Evolutionary conservation across 2,888 invertebrate genomes (phyloP).

Genomic region (Therioaphis trifolii): DNA sequence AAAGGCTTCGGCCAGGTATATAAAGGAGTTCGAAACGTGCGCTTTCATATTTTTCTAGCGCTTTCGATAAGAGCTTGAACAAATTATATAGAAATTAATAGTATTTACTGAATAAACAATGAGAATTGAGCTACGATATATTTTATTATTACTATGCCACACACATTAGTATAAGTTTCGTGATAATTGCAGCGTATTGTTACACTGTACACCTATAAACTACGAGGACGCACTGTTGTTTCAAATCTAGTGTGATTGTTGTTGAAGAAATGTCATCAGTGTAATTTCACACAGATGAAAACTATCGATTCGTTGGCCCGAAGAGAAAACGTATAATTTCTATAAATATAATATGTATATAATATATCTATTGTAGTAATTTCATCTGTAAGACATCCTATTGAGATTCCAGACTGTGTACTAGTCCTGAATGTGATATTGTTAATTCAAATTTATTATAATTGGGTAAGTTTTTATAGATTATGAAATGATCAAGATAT

Average conservation of each 20-base stretch:
- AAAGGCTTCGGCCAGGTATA: not conserved
- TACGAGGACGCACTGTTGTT: conserved; percentile 6
- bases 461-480: not conserved
- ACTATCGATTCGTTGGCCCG: not conserved
- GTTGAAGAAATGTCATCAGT: not conserved
- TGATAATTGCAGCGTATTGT: conserved; percentile 1
- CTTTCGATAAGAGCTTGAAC: not conserved
- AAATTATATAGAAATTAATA: not conserved
- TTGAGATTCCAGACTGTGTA: conserved; percentile 19
- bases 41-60: not conserved
- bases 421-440: not conserved
- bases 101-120: not conserved
- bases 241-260: conserved; percentile 14
- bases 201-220: not conserved
- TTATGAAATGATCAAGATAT: conserved; percentile 24
- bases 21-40: not conserved
- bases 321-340: not conserved
- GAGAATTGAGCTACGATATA: not conserved
- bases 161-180: not conserved
- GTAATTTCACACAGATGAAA: not conserved
- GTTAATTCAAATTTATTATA: not conserved
- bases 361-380: not conserved
- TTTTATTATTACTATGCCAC: not conserved
- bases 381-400: not conserved
- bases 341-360: not conserved